Base-by-base conservation (phyloP, 1,140 invertebrate genomes). In the Goniozus legneri region DNA sequence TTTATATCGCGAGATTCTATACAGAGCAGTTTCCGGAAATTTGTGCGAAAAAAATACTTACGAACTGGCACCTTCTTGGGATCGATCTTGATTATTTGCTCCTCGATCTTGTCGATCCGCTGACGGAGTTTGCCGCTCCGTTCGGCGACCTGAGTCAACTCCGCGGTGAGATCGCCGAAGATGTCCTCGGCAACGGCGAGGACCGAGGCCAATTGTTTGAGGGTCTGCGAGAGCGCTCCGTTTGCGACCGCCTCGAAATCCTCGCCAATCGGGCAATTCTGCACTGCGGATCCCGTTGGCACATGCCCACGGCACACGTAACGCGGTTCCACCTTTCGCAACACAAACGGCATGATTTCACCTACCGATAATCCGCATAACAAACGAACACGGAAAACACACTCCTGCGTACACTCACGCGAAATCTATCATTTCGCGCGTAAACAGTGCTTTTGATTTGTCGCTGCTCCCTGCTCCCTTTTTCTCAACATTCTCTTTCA, bases 11-110 rank as follows among this genome's bases (percentile, higher is more conserved):
- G n/a, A n/a, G n/a, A n/a, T n/a, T n/a, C n/a, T n/a, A n/a, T n/a
- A n/a, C n/a, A n/a, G n/a, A n/a, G n/a, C n/a, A n/a, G n/a, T n/a
- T n/a, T n/a, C n/a, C n/a, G n/a, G n/a, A n/a, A n/a, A n/a, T n/a
- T n/a, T n/a, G n/a, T n/a, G n/a, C n/a, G n/a, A n/a, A n/a, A n/a
- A n/a, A n/a, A n/a, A 44, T 60, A 81, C 80, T 82, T 66, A 82
- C 80, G 80, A 60, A 82, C 79, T 66, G 75, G 66, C 34, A 80
- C 76, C 50, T 77, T 77, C 60, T 79, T 81, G 8, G 80, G 79
- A 59, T 82, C 79, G 37, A 80, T 59, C 30, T 52, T 60, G 12
- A 51, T 38, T 22, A 79, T 67, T 24, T 59, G 57, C 32, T 68
- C 62, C 22, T 77, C 72, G 33, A 81, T 56, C 34, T 62, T 58